These are phyloP conservation scores for Rhegmatorhina hoffmannsi DNA, from an alignment of 2,113 vertebrate species.

Conservation along the genomic window DNA sequence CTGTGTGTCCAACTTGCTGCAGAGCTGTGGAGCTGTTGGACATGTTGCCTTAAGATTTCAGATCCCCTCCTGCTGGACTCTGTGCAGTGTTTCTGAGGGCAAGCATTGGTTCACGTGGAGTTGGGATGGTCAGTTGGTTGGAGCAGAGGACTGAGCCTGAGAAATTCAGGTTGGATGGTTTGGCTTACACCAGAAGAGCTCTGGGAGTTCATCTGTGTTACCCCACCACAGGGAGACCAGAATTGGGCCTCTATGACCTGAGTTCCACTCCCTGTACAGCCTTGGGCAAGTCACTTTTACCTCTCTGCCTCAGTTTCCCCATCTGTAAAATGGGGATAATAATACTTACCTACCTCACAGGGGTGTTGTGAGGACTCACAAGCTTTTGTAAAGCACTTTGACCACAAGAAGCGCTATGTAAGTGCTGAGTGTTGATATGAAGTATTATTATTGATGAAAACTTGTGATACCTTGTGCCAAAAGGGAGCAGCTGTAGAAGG, in stretches of 20 bases:
- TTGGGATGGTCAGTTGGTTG: neutral
- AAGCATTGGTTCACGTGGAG: neutral
- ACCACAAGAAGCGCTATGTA: conserved; percentile 4
- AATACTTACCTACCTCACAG: conserved; percentile 69
- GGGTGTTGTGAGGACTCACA: conserved; percentile 66
- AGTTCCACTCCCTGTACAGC: neutral
- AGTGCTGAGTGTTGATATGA: conserved; percentile 49
- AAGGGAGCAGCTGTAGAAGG: conserved; percentile 9
- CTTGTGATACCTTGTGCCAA: conserved; percentile 50
- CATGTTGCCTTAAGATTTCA: neutral
- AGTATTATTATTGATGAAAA: conserved; percentile 40
- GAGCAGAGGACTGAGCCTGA: neutral
- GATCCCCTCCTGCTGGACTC: neutral
- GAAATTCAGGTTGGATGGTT: neutral
- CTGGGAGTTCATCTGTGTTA: neutral
- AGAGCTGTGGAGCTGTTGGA: neutral
- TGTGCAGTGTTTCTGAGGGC: neutral
- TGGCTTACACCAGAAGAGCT: neutral
- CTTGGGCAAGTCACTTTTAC: conserved; percentile 34
- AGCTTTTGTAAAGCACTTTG: conserved; percentile 66
- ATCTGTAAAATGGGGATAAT: conserved; percentile 47
- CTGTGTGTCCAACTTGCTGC: neutral
- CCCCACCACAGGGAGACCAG: neutral
- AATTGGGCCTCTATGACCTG: neutral
- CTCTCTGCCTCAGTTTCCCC: conserved; percentile 65